Conservation (phyloP, 1,140 invertebrate genomes). For the Drosophila subpulchrella region DNA sequence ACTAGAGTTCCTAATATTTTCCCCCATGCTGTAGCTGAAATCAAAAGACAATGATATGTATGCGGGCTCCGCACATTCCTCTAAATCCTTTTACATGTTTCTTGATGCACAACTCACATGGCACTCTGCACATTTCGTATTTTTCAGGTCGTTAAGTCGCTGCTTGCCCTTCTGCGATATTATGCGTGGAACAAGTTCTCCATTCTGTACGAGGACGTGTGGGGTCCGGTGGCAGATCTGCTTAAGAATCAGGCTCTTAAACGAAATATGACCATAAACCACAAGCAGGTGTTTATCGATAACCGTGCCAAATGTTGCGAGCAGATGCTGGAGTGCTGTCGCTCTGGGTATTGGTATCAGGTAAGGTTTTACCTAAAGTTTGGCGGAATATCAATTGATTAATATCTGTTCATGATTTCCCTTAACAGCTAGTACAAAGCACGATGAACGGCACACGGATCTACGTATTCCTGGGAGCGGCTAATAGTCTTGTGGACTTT, state of each 20-base stretch:
- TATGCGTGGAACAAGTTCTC: constrained; percentile 98
- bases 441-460: constrained; percentile 96
- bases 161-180: constrained; percentile 94
- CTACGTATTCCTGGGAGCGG: constrained; percentile 95
- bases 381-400: background rate
- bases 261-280: constrained; percentile 93
- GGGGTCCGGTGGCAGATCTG: constrained; percentile 91
- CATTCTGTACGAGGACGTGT: constrained; percentile 94
- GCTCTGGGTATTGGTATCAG: constrained; percentile 91
- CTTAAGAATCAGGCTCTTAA: constrained; percentile 89
- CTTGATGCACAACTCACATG: background rate
- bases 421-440: constrained; percentile 90
- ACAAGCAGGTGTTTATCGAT: constrained; percentile 88
- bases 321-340: constrained; percentile 89
- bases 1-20: background rate
- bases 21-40: background rate
- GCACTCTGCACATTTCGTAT: constrained; percentile 48
- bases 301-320: constrained; percentile 90
- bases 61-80: background rate
- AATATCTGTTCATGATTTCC: background rate
- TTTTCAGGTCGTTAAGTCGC: constrained; percentile 94
- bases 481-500: constrained; percentile 93
- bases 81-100: background rate
- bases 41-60: constrained; percentile 4
- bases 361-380: constrained; percentile 39